A percentile compares a stretch with the other conserved stretches of the same genome.
These are phyloP conservation scores for Sebastiscus albofasciatus DNA, from an alignment of 2,797 vertebrate species.

Conservation along the genomic window DNA sequence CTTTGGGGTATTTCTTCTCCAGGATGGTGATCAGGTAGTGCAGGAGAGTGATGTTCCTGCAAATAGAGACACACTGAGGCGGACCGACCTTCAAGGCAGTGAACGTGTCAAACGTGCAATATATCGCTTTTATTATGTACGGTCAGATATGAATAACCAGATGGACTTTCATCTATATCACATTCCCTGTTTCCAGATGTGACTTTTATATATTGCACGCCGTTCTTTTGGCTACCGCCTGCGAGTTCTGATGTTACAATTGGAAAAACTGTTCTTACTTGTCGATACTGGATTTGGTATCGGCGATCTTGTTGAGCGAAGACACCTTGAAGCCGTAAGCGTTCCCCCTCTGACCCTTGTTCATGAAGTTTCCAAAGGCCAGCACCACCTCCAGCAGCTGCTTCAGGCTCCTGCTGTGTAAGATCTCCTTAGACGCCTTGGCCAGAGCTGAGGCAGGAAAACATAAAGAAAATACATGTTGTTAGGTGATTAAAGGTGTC, in stretches of 20 bases:
- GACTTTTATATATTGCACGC: constrained; percentile 3
- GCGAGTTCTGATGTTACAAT: not conserved
- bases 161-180: not conserved
- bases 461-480: not conserved
- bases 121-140: not conserved
- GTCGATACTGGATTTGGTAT: constrained; percentile 99
- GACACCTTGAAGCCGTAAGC: constrained; percentile 98
- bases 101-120: constrained; percentile 15
- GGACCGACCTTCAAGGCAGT: not conserved
- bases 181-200: constrained; percentile 22
- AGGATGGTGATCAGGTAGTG: constrained; percentile 99
- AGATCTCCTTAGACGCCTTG: constrained; percentile 90
- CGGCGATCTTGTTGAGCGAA: constrained; percentile 98
- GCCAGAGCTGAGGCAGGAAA: constrained; percentile 84
- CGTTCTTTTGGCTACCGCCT: not conserved
- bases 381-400: constrained; percentile 97
- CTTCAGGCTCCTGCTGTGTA: constrained; percentile 91
- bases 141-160: constrained; percentile 16
- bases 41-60: constrained; percentile 95
- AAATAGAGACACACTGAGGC: constrained; percentile 7
- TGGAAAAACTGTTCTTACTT: constrained; percentile 86
- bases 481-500: not conserved
- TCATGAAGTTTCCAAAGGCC: constrained; percentile 99
- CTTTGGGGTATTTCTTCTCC: constrained; percentile 97
- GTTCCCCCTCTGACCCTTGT: constrained; percentile 98